Base-by-base conservation (phyloP, 2,113 vertebrate species). In the Hypomesus transpacificus region DNA sequence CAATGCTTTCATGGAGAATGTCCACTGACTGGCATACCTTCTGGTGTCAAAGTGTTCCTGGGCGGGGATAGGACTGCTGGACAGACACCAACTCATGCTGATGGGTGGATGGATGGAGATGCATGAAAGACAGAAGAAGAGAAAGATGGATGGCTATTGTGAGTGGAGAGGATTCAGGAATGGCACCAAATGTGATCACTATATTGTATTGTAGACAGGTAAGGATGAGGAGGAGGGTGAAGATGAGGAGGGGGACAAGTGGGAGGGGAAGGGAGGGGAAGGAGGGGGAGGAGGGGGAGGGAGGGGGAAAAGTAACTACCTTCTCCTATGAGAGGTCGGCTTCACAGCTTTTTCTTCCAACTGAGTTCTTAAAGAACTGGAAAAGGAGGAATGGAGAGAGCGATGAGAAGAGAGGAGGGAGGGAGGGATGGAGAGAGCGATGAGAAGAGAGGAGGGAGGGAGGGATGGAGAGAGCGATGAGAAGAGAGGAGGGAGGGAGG, bases 41-140 rank as follows among this genome's bases (percentile, higher is more conserved):
- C 95, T 92, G 89, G 74, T 93, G 85, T 93, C 91, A 90, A 95
- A 93, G 86, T 94, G 93, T 80, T 90, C 89, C 77, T 81, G 89
- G 85, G 90, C 83, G 83, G 89, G 77, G 87, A 65, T 87, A 17
- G 88, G 90, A 69, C 91, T 88, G 51, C 91, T 93, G 85, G 93
- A 94, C 67, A 94, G 94, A 92, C 95, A 96, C 95, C 95, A 97
- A 89, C 95, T 97, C 94, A 96, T 92, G 92, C 95, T 96, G 80
- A 83, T 83, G 66, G 82, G 84, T 82, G 89, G 70, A 72, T 4
- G 64, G 66, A 73, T 74, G 81, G 81, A 89, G 39, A 46, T 4
- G 39, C 39, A 8, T 46, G 39, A 46, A 46, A 46, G 39, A 11
- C 1, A 46, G 9, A 46, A 8, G 39, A 11, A 46, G 39, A 46